Evolutionary conservation across 2,113 vertebrate species (phyloP).

Genomic region (Cyphomyrus plagiostoma): DNA sequence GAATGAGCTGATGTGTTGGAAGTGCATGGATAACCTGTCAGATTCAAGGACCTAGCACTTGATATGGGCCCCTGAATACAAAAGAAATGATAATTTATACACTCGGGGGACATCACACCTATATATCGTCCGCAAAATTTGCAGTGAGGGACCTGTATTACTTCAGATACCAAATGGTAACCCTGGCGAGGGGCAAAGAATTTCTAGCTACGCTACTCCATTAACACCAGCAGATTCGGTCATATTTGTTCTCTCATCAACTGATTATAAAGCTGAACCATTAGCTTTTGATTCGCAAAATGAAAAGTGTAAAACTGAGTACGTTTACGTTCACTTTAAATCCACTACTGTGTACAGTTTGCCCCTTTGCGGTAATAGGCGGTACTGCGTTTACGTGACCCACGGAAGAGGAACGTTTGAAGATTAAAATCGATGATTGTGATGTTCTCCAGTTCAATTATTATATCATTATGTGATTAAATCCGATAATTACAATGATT

Average conservation of each 20-base stretch:
- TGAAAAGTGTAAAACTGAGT: background rate
- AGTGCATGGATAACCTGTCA: background rate
- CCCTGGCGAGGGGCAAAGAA: background rate
- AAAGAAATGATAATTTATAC: background rate
- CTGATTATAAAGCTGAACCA: background rate
- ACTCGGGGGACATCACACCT: background rate
- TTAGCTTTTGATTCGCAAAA: background rate
- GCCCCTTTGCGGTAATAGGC: slow-evolving; percentile 13
- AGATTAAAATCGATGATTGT: background rate
- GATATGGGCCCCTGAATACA: background rate
- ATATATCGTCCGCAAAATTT: background rate
- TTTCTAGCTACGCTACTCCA: background rate
- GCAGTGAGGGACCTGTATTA: background rate
- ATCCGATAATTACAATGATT: background rate
- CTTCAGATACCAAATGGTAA: background rate
- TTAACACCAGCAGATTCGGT: background rate
- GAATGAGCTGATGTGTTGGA: background rate
- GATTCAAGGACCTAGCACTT: background rate
- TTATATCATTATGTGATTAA: background rate
- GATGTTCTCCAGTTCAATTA: background rate
- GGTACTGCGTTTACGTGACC: slow-evolving; percentile 4
- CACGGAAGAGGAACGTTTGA: background rate
- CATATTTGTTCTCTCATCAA: background rate
- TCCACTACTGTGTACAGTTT: background rate
- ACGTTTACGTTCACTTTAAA: background rate